Percentiles rank a stretch among this genome's conserved stretches.
These are phyloP conservation scores for Aspidiotus destructor DNA, from an alignment of 2,888 invertebrate species.

Conservation along the genomic window DNA sequence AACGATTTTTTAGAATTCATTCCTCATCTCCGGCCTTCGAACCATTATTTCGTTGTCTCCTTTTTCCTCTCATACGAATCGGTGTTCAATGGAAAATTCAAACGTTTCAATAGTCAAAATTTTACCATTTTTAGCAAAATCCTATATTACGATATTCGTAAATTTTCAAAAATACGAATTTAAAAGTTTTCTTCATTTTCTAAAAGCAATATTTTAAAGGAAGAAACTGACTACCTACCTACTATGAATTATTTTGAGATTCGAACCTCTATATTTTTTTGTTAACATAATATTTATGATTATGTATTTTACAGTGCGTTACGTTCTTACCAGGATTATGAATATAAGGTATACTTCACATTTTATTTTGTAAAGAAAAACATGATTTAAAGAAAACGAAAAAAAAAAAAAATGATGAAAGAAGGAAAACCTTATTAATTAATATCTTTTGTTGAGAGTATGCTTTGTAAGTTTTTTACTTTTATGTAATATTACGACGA, in stretches of 20 bases:
- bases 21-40: too few relatives aligned
- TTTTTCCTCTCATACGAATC: too few relatives aligned
- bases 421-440: slow-evolving; percentile 10
- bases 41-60: too few relatives aligned
- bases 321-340: slow-evolving; percentile 26
- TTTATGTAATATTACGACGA: slow-evolving; percentile 30
- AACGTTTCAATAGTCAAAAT: not conserved
- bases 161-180: too few relatives aligned
- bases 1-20: too few relatives aligned
- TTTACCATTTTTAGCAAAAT: too few relatives aligned
- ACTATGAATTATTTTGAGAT: slow-evolving; percentile 2
- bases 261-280: not conserved
- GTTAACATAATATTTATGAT: slow-evolving; percentile 16
- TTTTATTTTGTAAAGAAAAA: slow-evolving; percentile 15
- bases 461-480: slow-evolving; percentile 31
- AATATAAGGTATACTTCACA: slow-evolving; percentile 24
- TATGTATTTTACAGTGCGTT: slow-evolving; percentile 22
- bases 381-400: too few relatives aligned
- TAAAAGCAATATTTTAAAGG: slow-evolving; percentile 14
- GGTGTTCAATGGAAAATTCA: not conserved
- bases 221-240: not conserved
- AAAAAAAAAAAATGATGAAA: too few relatives aligned
- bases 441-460: slow-evolving; percentile 27
- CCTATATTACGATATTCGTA: too few relatives aligned
- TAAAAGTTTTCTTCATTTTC: slow-evolving; percentile 2